Base-by-base conservation (phyloP, 1,140 invertebrate genomes). In the Drosophila punjabiensis region DNA sequence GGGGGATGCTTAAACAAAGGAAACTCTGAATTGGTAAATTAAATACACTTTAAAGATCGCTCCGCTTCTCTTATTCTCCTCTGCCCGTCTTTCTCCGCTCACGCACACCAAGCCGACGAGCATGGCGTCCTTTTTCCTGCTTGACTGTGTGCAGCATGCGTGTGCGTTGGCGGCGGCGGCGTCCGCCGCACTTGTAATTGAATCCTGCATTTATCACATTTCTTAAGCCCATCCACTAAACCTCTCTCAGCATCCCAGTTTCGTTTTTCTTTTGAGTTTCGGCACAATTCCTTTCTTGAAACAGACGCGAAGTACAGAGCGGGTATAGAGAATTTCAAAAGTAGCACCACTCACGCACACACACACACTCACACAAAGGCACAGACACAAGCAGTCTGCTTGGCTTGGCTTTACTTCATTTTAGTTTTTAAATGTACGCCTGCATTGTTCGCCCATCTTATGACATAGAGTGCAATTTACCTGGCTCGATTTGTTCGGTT, bases 301-400 rank as follows among this genome's bases (percentile, higher is more conserved):
- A 43, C 50, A 67, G 48, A 81, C 81, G 78, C 87, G 69, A 68
- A 75, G 67, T 81, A 71, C 66, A 90, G 78, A 90, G 85, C 85
- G 85, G 78, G 88, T 89, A 90, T 89, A 89, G 74, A 89, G 86
- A 89, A 88, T 85, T 88, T 88, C 81, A 88, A 88, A 77, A 85
- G 79, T 69, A 71, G 64, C 68, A 77, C 60, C 83, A 87, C 83
- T 87, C 77, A 79, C 74, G 76, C 74, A 77, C 81, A 75, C 75
- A 75, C 75, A 78, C 69, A 80, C 77, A 75, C 79, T 79, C 63
- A 76, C 58, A 66, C 32, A 58, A 28, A 58, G 58, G 24, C 53
- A 82, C 77, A 87, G 74, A 68, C 81, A 80, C 77, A 88, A 71
- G 64, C 48, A 48, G 67, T 70, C 75, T 75, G 86, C 78, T 68